Evolutionary conservation across 2,888 invertebrate genomes (phyloP).

Genomic region (Xestobium rufovillosum): DNA sequence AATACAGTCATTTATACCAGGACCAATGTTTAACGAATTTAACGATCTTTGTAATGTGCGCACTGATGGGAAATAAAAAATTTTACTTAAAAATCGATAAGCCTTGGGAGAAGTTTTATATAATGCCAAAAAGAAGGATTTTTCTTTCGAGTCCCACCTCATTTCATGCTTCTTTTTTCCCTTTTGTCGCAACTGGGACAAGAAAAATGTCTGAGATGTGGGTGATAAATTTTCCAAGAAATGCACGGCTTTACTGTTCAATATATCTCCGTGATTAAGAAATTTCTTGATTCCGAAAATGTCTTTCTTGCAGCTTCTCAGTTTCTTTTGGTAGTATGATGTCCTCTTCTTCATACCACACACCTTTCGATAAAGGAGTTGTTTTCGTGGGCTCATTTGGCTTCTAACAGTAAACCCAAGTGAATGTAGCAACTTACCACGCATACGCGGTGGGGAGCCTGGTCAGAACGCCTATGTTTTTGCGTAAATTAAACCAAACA

Average conservation of each 20-base stretch:
- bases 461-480: no score
- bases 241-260: neutral
- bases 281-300: neutral
- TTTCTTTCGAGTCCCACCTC: slow-evolving; percentile 2
- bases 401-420: neutral
- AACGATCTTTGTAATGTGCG: neutral
- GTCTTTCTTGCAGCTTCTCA: neutral
- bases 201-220: slow-evolving; percentile 1
- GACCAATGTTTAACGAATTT: neutral
- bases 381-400: neutral
- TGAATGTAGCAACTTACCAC: neutral
- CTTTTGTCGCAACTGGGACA: neutral
- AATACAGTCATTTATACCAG: slow-evolving; percentile 1
- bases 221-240: no score
- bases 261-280: neutral
- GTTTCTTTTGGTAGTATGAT: slow-evolving; percentile 1
- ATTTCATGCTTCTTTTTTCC: neutral
- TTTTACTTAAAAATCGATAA: neutral
- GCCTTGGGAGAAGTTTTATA: slow-evolving; percentile 1
- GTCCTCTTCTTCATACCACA: neutral
- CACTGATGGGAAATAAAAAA: neutral
- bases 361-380: neutral
- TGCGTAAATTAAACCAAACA: no score
- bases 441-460: neutral
- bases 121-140: slow-evolving; percentile 1